Conservation (phyloP, 2,888 invertebrate genomes). For the Campoplex capitator region DNA sequence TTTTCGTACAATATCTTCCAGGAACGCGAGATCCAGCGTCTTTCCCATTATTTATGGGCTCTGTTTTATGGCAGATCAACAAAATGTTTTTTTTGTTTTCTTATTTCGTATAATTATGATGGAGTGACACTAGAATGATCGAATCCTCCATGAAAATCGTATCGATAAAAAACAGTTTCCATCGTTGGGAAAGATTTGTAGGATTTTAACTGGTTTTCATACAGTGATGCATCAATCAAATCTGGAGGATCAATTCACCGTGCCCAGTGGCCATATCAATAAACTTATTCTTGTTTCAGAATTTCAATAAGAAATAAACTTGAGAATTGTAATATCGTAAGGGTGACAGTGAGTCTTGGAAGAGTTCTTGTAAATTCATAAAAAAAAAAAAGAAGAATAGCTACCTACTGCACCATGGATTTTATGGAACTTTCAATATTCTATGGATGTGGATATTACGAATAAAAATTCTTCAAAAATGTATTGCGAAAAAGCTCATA, state of each 20-base stretch:
- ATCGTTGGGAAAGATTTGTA: no score
- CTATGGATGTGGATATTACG: background rate
- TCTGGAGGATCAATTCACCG: background rate
- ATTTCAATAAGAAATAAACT: no score
- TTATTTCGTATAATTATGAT: background rate
- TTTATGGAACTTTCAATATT: background rate
- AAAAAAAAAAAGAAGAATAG: background rate
- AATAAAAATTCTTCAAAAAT: background rate
- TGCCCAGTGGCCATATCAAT: no score
- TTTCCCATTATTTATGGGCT: background rate
- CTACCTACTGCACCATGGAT: background rate
- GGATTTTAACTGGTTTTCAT: background rate
- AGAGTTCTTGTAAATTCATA: background rate
- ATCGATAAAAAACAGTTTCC: no score
- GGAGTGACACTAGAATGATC: background rate
- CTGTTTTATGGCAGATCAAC: background rate
- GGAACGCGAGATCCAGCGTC: background rate
- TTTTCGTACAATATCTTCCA: constrained; percentile 2
- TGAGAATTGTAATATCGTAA: no score
- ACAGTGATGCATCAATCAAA: background rate
- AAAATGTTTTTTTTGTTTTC: background rate
- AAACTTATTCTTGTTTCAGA: background rate
- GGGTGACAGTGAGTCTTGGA: background rate
- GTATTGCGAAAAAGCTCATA: background rate
- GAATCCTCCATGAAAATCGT: no score